Evolutionary conservation across 53 echinoderm and acorn worm genomes (phyloP).

Genomic region (Luidia sarsii): DNA sequence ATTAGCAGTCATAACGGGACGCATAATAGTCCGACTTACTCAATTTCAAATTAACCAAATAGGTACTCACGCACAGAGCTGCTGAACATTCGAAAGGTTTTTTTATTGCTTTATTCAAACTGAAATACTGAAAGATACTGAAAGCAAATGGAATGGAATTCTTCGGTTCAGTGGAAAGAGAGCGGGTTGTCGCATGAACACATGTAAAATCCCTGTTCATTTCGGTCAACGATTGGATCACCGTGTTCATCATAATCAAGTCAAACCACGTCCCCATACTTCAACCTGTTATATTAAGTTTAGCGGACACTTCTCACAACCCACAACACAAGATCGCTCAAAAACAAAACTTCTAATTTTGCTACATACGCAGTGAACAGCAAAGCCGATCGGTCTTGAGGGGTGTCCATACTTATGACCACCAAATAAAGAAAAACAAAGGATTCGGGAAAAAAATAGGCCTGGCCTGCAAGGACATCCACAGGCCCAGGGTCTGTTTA

Average conservation of each 20-base stretch:
- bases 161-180: not conserved
- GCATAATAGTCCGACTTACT: not conserved
- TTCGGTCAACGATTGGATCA: not conserved
- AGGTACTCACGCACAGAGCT: not conserved
- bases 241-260: not conserved
- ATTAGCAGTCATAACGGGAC: not conserved
- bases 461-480: no score
- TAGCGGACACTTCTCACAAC: not conserved
- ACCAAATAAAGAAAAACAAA: no score
- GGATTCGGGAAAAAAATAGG: no score
- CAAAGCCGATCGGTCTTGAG: no score
- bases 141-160: slow-evolving; percentile 10
- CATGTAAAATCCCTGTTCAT: slow-evolving; percentile 11
- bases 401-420: no score
- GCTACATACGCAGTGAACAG: not conserved
- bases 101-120: not conserved
- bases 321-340: slow-evolving; percentile 3
- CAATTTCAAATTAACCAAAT: not conserved
- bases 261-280: not conserved
- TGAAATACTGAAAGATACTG: not conserved
- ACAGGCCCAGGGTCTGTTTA: no score
- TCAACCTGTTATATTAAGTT: not conserved
- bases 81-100: not conserved
- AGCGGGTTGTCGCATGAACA: not conserved
- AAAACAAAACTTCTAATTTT: not conserved